These are phyloP conservation scores for Tinea semifulvella DNA, from an alignment of 2,888 invertebrate genomes.

Conservation along the genomic window DNA sequence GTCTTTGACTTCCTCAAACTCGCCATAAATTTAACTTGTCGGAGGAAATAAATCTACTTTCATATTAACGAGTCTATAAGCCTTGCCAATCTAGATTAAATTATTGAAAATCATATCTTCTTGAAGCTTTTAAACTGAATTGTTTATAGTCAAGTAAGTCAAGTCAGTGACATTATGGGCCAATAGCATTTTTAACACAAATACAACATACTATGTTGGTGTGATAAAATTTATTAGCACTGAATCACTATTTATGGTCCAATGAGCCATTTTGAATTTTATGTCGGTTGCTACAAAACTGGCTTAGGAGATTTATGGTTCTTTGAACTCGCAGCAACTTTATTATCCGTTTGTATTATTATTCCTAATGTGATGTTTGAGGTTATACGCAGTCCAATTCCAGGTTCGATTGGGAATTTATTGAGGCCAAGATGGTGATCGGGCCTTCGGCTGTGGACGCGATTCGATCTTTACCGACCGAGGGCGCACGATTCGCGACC, in stretches of 20 bases:
- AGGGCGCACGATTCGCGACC: slow-evolving; percentile 11
- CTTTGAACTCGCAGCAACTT: slow-evolving; percentile 13
- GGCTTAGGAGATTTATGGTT: slow-evolving; percentile 12
- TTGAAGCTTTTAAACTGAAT: too few species aligned
- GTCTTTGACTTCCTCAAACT: slow-evolving; percentile 9
- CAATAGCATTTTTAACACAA: slow-evolving; percentile 12
- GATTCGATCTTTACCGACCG: slow-evolving; percentile 3
- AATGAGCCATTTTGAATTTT: slow-evolving; percentile 13
- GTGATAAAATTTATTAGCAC: slow-evolving; percentile 30
- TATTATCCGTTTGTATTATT: slow-evolving; percentile 11
- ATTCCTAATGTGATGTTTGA: slow-evolving; percentile 6
- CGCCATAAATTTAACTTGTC: slow-evolving; percentile 2
- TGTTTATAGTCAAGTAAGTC: background rate
- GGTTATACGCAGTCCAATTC: background rate
- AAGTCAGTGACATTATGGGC: slow-evolving; percentile 4
- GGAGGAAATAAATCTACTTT: slow-evolving; percentile 12
- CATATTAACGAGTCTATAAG: slow-evolving; percentile 4
- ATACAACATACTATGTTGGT: slow-evolving; percentile 20
- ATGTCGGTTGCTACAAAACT: slow-evolving; percentile 12
- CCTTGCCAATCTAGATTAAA: too few species aligned
- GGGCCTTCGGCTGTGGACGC: slow-evolving; percentile 7
- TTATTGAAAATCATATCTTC: too few species aligned
- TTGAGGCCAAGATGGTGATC: slow-evolving; percentile 11
- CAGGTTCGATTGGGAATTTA: slow-evolving; percentile 10
- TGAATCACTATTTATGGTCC: slow-evolving; percentile 28